Conservation (phyloP, 2,888 invertebrate genomes). For the Cosmia pyralina region DNA sequence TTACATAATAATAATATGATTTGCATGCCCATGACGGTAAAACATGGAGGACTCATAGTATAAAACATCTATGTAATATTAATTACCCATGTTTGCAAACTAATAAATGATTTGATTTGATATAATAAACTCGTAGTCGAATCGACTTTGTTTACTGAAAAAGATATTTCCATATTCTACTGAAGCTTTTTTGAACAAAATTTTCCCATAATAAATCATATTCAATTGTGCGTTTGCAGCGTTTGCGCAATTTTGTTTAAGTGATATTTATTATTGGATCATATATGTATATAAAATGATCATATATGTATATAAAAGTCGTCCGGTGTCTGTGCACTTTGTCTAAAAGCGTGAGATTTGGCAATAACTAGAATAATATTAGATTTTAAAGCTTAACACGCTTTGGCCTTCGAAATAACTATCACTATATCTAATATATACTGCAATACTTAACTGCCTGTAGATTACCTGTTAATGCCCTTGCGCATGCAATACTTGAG, state of each 20-base stretch:
- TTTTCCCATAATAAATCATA: not conserved
- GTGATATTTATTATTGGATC: not conserved
- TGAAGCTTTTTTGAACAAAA: not conserved
- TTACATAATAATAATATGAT: no score
- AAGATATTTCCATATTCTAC: not conserved
- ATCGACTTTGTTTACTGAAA: not conserved
- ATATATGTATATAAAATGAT: no score
- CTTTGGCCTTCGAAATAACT: slow-evolving; percentile 63
- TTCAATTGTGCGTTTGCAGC: not conserved
- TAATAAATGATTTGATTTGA: no score
- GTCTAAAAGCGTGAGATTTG: slow-evolving; percentile 53
- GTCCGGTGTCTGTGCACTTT: slow-evolving; percentile 17
- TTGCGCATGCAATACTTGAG: slow-evolving; percentile 57
- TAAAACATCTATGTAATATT: no score
- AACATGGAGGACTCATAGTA: no score
- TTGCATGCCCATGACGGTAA: no score
- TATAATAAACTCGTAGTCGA: not conserved
- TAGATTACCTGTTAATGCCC: slow-evolving; percentile 50
- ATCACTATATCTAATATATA: slow-evolving; percentile 60
- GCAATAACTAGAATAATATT: slow-evolving; percentile 54
- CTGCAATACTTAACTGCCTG: slow-evolving; percentile 55
- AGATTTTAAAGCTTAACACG: slow-evolving; percentile 43
- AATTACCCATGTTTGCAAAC: no score
- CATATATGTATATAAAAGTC: no score
- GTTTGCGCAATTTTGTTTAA: not conserved